Percentiles rank a stretch among this genome's conserved stretches.
Conservation (phyloP, 2,113 vertebrate species). For the Melanostigma gelatinosum region DNA sequence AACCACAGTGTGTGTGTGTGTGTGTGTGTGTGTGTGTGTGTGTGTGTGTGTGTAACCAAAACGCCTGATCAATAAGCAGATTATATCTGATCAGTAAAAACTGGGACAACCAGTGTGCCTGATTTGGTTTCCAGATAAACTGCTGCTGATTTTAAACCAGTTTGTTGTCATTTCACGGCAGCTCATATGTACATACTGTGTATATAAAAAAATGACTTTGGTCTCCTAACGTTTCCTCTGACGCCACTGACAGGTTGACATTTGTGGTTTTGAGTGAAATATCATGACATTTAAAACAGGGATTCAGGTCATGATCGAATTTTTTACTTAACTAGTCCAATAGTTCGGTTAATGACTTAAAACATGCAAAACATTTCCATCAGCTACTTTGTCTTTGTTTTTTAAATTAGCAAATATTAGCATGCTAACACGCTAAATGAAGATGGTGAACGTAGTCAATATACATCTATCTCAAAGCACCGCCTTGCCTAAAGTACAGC, state of each 20-base stretch:
- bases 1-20: slow-evolving; percentile 13
- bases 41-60: slow-evolving; percentile 3
- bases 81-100: slow-evolving; percentile 56
- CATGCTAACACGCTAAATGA: neutral
- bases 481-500: too few relatives aligned
- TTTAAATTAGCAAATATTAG: too few relatives aligned
- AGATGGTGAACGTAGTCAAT: neutral
- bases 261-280: neutral
- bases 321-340: neutral
- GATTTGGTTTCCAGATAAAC: slow-evolving; percentile 38
- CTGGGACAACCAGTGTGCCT: slow-evolving; percentile 41
- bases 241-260: neutral
- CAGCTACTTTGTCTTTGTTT: too few relatives aligned
- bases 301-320: neutral
- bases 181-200: neutral
- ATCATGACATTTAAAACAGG: neutral
- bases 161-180: slow-evolving; percentile 26
- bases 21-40: slow-evolving; percentile 30
- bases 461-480: neutral
- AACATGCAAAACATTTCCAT: neutral
- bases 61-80: slow-evolving; percentile 53
- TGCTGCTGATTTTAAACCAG: slow-evolving; percentile 19
- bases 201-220: neutral
- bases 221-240: neutral
- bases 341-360: neutral